phyloP scores from a whole-genome alignment of 2,797 vertebrate genomes.

The Sciaenops ocellatus region DNA sequence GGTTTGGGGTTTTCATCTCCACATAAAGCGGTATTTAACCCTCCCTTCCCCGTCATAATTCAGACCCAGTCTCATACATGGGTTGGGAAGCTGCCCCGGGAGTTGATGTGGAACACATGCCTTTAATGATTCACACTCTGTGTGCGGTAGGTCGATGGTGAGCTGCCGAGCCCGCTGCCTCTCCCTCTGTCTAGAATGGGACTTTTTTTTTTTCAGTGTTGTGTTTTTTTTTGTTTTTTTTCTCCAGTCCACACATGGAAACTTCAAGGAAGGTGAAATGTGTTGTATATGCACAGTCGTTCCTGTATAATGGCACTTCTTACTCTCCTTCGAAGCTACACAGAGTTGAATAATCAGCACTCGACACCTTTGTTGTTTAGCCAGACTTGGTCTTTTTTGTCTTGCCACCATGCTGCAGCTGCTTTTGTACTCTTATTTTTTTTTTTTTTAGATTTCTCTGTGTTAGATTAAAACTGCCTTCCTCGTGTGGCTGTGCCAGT shows the following conservation, averaged over 20 bases:
- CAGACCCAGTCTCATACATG: slow-evolving; percentile 75
- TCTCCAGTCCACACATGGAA: slow-evolving; percentile 49
- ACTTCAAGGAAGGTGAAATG: slow-evolving; percentile 47
- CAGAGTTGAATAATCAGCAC: slow-evolving; percentile 18
- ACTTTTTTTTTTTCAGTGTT: slow-evolving; percentile 54
- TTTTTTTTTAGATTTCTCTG: background rate
- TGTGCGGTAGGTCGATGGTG: slow-evolving; percentile 80
- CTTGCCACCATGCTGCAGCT: background rate
- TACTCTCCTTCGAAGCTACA: slow-evolving; percentile 13
- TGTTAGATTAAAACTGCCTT: slow-evolving; percentile 1
- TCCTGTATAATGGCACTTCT: slow-evolving; percentile 35
- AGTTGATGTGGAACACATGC: slow-evolving; percentile 86
- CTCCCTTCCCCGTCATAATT: slow-evolving; percentile 69
- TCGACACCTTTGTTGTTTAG: slow-evolving; percentile 17
- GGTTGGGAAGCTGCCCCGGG: slow-evolving; percentile 75
- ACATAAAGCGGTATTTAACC: slow-evolving; percentile 66
- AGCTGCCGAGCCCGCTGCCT: slow-evolving; percentile 72
- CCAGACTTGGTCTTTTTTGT: slow-evolving; percentile 16
- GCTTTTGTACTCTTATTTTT: background rate
- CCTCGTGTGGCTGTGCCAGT: background rate
- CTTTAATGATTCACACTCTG: slow-evolving; percentile 84
- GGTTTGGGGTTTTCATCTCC: slow-evolving; percentile 70
- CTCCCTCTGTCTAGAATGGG: slow-evolving; percentile 65
- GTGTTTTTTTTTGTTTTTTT: slow-evolving; percentile 11
- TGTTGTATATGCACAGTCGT: slow-evolving; percentile 56